A percentile compares a stretch with the other conserved stretches of the same genome.
Evolutionary conservation across 2,113 vertebrate species (phyloP).

Genomic region (Mus musculus): DNA sequence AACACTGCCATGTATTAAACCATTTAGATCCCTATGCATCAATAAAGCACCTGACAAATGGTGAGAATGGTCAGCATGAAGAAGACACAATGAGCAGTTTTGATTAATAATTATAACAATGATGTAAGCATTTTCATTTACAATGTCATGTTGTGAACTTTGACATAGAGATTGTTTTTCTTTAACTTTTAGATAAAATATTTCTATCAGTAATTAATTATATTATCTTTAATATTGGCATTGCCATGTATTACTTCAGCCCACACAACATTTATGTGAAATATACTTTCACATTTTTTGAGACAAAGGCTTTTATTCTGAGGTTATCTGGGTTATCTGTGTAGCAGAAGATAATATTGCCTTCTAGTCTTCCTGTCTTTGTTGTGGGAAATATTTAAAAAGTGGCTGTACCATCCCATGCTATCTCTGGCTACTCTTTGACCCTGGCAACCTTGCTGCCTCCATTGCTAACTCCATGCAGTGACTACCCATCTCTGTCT

Average conservation of each 20-base stretch:
- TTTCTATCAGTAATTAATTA: conserved; percentile 26
- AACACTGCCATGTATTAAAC: background rate
- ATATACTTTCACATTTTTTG: background rate
- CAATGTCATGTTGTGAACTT: background rate
- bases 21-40: background rate
- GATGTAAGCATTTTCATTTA: background rate
- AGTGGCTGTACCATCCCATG: too few relatives aligned
- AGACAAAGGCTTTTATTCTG: background rate
- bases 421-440: too few relatives aligned
- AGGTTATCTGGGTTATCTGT: background rate
- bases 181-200: background rate
- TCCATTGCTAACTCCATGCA: too few relatives aligned
- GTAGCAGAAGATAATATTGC: background rate
- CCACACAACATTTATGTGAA: background rate
- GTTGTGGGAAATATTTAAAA: too few relatives aligned
- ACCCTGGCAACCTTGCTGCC: too few relatives aligned
- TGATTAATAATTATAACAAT: background rate
- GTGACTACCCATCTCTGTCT: too few relatives aligned
- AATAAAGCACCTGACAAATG: background rate
- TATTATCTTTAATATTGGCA: background rate
- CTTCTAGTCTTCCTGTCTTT: background rate
- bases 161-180: background rate
- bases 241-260: background rate
- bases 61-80: background rate
- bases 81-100: background rate